phyloP scores from a whole-genome alignment of 2,113 vertebrate species.

The Oryctolagus cuniculus region DNA sequence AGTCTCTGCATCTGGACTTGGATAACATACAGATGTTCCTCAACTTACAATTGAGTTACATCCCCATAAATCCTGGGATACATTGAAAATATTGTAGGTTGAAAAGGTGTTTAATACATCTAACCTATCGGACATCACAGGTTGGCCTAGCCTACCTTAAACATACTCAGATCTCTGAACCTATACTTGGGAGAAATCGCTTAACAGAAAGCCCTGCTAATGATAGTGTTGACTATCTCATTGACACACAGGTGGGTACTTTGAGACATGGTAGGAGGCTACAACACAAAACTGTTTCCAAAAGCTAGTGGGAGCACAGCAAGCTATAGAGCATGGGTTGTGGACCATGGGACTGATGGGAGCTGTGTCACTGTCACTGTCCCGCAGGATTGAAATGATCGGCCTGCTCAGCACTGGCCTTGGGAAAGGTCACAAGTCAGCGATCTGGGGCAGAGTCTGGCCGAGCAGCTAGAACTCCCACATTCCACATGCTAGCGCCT shows the following conservation, averaged over 20 bases:
- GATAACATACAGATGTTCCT: background rate
- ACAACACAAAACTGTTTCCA: background rate
- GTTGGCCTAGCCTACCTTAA: background rate
- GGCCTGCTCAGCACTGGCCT: no score
- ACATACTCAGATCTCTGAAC: background rate
- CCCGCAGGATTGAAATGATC: no score
- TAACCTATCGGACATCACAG: background rate
- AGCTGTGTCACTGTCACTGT: no score
- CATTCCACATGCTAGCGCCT: no score
- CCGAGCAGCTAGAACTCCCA: no score
- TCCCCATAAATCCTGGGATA: background rate
- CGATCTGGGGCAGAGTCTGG: no score
- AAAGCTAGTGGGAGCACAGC: no score
- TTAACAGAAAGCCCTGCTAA: background rate
- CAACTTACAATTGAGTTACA: background rate
- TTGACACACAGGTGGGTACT: background rate
- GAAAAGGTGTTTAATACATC: background rate
- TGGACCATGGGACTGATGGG: no score
- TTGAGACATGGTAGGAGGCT: background rate
- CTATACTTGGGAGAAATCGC: background rate
- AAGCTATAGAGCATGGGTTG: no score
- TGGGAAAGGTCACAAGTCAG: no score
- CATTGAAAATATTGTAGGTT: background rate
- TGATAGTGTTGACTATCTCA: background rate
- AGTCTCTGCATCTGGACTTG: background rate